phyloP scores from a whole-genome alignment of 2,113 vertebrate genomes.

The Atherinomorus stipes region DNA sequence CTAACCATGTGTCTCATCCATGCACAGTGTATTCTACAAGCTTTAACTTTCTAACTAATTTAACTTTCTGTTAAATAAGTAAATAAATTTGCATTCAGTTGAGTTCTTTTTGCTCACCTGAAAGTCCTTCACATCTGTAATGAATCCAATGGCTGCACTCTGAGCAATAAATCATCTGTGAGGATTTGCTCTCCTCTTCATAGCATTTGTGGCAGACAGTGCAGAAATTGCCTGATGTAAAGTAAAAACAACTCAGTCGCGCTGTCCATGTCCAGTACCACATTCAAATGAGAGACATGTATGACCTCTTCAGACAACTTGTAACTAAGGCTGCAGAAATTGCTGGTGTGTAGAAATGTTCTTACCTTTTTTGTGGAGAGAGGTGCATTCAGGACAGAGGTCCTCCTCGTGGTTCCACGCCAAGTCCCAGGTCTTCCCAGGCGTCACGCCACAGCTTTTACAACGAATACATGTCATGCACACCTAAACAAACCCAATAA shows the following conservation, averaged over 20 bases:
- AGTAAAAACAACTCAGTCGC: background rate
- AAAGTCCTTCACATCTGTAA: conserved; percentile 89
- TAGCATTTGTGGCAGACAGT: conserved; percentile 90
- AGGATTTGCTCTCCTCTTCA: conserved; percentile 82
- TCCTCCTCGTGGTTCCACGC: conserved; percentile 88
- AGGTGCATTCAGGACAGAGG: conserved; percentile 88
- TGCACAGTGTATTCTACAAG: too few relatives aligned
- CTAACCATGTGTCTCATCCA: too few relatives aligned
- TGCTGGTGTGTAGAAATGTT: background rate
- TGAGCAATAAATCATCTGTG: conserved; percentile 90
- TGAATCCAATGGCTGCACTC: conserved; percentile 91
- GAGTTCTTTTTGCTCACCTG: conserved; percentile 76
- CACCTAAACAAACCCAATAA: conserved; percentile 78
- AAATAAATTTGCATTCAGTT: too few relatives aligned
- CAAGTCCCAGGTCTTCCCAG: conserved; percentile 88
- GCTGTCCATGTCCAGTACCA: background rate
- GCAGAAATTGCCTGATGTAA: conserved; percentile 87
- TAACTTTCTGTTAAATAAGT: too few relatives aligned
- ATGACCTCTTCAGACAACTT: background rate
- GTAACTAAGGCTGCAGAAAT: background rate
- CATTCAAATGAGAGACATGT: background rate
- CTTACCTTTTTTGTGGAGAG: conserved; percentile 87
- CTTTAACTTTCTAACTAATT: too few relatives aligned
- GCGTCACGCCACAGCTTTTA: conserved; percentile 90
- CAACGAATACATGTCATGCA: conserved; percentile 93